Percentiles rank a stretch among this genome's conserved stretches.
Evolutionary conservation across 1,140 invertebrate species (phyloP).

Genomic region (Drosophila parabipectinata): DNA sequence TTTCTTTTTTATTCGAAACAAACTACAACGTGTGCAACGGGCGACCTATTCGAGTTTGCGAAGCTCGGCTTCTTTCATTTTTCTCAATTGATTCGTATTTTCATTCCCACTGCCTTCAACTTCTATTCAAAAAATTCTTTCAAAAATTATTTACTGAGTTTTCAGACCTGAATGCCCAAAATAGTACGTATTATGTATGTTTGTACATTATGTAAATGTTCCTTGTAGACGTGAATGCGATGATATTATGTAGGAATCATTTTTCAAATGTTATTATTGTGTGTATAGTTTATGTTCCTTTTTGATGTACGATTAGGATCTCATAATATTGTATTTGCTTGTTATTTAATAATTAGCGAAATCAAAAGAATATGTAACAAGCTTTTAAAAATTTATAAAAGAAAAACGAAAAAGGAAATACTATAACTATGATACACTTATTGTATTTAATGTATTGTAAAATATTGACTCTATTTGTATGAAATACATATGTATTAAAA

Average conservation of each 20-base stretch:
- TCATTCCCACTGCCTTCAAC: slow-evolving; percentile 3
- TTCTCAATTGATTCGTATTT: not conserved
- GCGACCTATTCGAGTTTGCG: not conserved
- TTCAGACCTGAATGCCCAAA: not conserved
- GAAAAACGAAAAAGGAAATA: slow-evolving; percentile 33
- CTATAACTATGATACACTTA: slow-evolving; percentile 68
- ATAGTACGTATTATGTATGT: slow-evolving; percentile 65
- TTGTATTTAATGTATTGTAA: slow-evolving; percentile 80
- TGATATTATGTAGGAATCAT: slow-evolving; percentile 40
- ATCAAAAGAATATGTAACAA: slow-evolving; percentile 64
- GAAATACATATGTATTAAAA: slow-evolving; percentile 78
- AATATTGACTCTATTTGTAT: slow-evolving; percentile 83
- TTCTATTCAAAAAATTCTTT: not conserved
- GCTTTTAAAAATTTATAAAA: slow-evolving; percentile 77
- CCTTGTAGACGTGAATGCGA: slow-evolving; percentile 62
- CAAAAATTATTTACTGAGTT: slow-evolving; percentile 13
- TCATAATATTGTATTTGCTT: slow-evolving; percentile 68
- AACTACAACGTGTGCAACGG: too few relatives aligned
- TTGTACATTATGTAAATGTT: slow-evolving; percentile 83
- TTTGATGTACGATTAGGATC: slow-evolving; percentile 65
- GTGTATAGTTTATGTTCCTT: slow-evolving; percentile 61
- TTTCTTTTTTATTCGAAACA: too few relatives aligned
- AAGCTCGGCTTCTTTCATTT: not conserved
- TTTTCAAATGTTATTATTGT: slow-evolving; percentile 54
- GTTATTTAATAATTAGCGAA: slow-evolving; percentile 79